A percentile compares a stretch with the other conserved stretches of the same genome.
These are phyloP conservation scores for Calameuta pallipes DNA, from an alignment of 2,888 invertebrate genomes.

Conservation along the genomic window DNA sequence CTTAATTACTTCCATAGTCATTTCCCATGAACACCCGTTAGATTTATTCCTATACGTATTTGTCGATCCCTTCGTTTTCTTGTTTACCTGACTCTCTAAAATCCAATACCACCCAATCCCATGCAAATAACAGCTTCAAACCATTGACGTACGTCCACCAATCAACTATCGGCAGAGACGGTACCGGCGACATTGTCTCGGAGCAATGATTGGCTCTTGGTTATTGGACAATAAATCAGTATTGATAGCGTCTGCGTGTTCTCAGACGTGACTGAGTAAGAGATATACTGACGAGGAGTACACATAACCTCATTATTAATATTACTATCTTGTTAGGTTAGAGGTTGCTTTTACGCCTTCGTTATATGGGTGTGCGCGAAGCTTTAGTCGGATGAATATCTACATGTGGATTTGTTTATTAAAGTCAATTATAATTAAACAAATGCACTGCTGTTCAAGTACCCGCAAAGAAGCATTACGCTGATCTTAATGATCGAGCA, in stretches of 20 bases:
- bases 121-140: background rate
- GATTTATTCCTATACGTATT: background rate
- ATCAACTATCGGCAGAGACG: background rate
- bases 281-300: conserved; percentile 31
- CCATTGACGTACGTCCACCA: background rate
- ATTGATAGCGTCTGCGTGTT: conserved; percentile 41
- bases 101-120: background rate
- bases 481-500: background rate
- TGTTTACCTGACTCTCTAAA: background rate
- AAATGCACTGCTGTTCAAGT: background rate
- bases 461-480: background rate
- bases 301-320: conserved; percentile 32
- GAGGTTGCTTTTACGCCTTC: background rate
- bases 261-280: conserved; percentile 24
- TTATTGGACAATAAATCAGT: conserved; percentile 50
- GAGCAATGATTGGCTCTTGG: conserved; percentile 30
- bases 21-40: background rate
- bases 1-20: background rate
- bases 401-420: background rate
- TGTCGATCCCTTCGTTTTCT: background rate
- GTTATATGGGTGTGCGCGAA: background rate
- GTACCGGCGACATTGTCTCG: conserved; percentile 7
- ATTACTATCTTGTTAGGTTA: conserved; percentile 12
- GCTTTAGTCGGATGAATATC: background rate
- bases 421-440: background rate